Evolutionary conservation across 2,797 vertebrate species (phyloP).

Genomic region (Premnoplex brunnescens): DNA sequence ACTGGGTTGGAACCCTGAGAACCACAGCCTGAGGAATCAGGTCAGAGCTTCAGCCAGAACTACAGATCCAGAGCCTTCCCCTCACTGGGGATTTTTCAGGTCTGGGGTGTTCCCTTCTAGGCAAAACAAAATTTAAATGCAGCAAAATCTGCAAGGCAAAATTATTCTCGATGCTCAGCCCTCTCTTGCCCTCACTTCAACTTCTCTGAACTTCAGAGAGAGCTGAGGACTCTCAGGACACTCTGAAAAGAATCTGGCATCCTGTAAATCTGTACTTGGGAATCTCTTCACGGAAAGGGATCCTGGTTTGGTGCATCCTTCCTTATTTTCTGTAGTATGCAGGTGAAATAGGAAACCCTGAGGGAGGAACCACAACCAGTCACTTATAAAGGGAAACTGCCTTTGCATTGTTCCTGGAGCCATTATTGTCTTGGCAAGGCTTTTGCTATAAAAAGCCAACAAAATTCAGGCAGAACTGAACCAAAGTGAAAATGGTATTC

Average conservation of each 20-base stretch:
- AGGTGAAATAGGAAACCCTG: background rate
- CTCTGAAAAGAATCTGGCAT: background rate
- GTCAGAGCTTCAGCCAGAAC: background rate
- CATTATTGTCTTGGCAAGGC: background rate
- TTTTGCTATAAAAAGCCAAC: background rate
- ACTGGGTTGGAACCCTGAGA: background rate
- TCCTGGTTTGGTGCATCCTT: background rate
- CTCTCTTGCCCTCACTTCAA: background rate
- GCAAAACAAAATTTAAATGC: fast-evolving
- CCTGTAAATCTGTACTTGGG: background rate
- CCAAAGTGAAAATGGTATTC: background rate
- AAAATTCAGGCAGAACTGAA: background rate
- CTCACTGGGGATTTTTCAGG: background rate
- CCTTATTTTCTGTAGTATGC: background rate
- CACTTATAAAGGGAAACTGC: background rate
- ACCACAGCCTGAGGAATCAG: background rate
- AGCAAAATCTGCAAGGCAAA: background rate
- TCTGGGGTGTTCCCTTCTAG: background rate
- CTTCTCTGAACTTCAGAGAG: background rate
- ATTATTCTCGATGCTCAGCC: background rate
- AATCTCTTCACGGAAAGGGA: background rate
- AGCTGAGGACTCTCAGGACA: background rate
- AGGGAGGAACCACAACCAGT: background rate
- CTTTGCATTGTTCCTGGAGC: background rate
- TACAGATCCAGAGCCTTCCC: background rate